These are phyloP conservation scores for Bellardia bayeri DNA, from an alignment of 2,888 invertebrate genomes.

Conservation along the genomic window DNA sequence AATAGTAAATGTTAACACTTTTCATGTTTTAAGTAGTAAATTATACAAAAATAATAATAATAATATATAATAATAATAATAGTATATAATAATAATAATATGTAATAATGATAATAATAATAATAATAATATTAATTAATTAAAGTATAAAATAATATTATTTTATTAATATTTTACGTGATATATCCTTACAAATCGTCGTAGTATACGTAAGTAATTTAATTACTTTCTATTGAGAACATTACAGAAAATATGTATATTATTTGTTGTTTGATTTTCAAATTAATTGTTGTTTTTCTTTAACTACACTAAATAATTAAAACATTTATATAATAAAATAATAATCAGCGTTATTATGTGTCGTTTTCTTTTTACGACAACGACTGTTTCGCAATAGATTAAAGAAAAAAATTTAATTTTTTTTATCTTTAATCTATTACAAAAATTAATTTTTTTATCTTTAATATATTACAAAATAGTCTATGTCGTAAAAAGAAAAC, in stretches of 20 bases:
- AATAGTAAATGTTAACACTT: conserved; percentile 63
- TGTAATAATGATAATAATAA: conserved; percentile 55
- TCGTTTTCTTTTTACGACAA: no score
- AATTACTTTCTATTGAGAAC: conserved; percentile 75
- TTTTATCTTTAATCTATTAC: no score
- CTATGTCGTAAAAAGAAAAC: no score
- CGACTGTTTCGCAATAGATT: no score
- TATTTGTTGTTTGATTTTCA: conserved; percentile 36
- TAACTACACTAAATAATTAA: conserved; percentile 56
- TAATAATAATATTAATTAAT: conserved; percentile 52
- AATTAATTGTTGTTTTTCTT: not conserved
- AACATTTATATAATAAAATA: conserved; percentile 54
- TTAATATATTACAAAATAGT: no score
- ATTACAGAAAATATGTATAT: conserved; percentile 61
- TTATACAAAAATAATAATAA: conserved; percentile 68
- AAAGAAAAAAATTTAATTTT: no score
- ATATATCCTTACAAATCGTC: conserved; percentile 67
- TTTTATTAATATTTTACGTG: conserved; percentile 63
- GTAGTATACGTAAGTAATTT: conserved; percentile 72
- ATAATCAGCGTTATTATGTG: no score
- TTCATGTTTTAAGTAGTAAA: conserved; percentile 67
- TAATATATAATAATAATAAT: conserved; percentile 60
- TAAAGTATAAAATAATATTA: conserved; percentile 70
- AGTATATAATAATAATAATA: conserved; percentile 70
- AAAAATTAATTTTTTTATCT: no score